phyloP scores from a whole-genome alignment of 2,113 vertebrate genomes.

The Chaetodon trifascialis region DNA sequence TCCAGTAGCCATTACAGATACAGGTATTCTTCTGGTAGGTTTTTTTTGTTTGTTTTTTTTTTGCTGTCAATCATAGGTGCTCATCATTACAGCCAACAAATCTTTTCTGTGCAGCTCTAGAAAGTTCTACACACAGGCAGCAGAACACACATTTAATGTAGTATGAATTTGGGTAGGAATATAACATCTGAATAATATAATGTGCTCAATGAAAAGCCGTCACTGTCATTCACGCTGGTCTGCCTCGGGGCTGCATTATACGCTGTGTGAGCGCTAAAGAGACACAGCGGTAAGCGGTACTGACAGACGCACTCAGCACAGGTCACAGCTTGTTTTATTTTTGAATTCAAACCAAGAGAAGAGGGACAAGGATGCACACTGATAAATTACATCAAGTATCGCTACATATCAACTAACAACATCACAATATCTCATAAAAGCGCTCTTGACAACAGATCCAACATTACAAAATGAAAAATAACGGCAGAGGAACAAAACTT shows the following conservation, averaged over 20 bases:
- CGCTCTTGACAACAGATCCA: constrained; percentile 72
- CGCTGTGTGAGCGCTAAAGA: not conserved
- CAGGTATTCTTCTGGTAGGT: constrained; percentile 17
- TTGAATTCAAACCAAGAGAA: constrained; percentile 75
- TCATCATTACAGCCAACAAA: constrained; percentile 35
- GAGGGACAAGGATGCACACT: constrained; percentile 76
- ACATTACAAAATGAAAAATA: constrained; percentile 49
- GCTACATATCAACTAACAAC: constrained; percentile 83
- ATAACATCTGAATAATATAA: constrained; percentile 32
- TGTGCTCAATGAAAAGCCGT: constrained; percentile 1
- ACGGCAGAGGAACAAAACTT: constrained; percentile 43
- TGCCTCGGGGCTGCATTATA: constrained; percentile 9
- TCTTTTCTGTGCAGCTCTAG: constrained; percentile 6
- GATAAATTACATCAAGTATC: constrained; percentile 79
- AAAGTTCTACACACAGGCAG: not conserved
- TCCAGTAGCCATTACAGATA: constrained; percentile 30
- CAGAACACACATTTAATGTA: constrained; percentile 7
- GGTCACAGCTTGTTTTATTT: constrained; percentile 82
- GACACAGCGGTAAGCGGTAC: constrained; percentile 13
- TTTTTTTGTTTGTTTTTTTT: not conserved
- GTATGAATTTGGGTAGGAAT: constrained; percentile 21
- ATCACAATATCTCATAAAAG: constrained; percentile 78
- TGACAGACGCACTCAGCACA: constrained; percentile 60
- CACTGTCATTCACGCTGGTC: constrained; percentile 15
- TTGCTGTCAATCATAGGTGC: constrained; percentile 43